Percentiles rank a stretch among this genome's conserved stretches.
Evolutionary conservation across 2,797 vertebrate species (phyloP).

Genomic region (Liparis tanakae): DNA sequence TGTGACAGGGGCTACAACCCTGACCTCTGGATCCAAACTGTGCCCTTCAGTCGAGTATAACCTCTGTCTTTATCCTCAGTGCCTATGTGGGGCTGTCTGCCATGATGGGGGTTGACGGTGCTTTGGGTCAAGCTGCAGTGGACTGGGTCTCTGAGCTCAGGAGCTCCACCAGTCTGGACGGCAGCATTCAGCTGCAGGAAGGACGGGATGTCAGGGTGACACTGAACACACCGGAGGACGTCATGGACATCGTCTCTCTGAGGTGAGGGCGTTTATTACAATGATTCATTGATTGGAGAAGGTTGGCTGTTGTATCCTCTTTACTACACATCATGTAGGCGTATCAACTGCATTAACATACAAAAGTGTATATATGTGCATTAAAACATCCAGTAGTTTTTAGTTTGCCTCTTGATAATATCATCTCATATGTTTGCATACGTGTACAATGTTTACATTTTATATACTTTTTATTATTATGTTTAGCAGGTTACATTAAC

Average conservation of each 20-base stretch:
- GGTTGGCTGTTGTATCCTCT: neutral
- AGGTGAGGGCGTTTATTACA: conserved; percentile 60
- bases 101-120: conserved; percentile 84
- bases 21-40: neutral
- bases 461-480: neutral
- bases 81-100: conserved; percentile 82
- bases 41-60: conserved; percentile 8
- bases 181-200: conserved; percentile 86
- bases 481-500: neutral
- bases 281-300: neutral
- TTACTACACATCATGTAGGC: neutral
- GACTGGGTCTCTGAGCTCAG: conserved; percentile 84
- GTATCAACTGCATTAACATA: neutral
- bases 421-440: too few relatives aligned
- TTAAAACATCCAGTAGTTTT: too few relatives aligned
- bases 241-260: conserved; percentile 86
- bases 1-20: neutral
- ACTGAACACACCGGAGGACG: conserved; percentile 88
- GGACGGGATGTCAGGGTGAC: conserved; percentile 85
- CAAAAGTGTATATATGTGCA: neutral
- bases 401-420: too few relatives aligned
- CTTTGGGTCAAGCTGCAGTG: conserved; percentile 84
- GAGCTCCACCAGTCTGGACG: conserved; percentile 86
- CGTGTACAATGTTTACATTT: too few relatives aligned
- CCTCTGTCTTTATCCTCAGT: conserved; percentile 65